These are phyloP conservation scores for Orycteropus afer DNA, from an alignment of 2,113 vertebrate species.

Conservation along the genomic window DNA sequence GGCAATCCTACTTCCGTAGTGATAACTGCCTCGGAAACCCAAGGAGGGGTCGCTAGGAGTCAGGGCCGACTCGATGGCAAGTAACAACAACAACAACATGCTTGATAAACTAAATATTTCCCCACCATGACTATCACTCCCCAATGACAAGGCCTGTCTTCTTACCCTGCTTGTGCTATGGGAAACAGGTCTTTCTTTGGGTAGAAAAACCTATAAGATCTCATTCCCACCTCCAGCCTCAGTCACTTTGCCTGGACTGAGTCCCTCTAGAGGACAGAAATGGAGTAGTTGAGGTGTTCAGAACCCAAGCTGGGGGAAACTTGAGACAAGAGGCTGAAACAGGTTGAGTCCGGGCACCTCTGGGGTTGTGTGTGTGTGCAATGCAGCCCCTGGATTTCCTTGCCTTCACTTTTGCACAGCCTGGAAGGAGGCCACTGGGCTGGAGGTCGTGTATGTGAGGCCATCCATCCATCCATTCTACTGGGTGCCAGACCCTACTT, in stretches of 20 bases:
- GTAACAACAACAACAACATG: too few relatives aligned
- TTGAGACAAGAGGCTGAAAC: neutral
- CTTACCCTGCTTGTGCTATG: neutral
- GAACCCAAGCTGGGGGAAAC: neutral
- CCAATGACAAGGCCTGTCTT: neutral
- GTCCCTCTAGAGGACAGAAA: neutral
- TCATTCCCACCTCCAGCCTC: neutral
- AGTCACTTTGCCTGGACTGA: neutral
- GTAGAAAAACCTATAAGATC: neutral
- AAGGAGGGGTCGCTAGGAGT: too few relatives aligned
- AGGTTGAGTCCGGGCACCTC: neutral
- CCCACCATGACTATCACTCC: neutral
- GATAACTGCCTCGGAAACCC: too few relatives aligned
- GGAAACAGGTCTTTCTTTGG: neutral
- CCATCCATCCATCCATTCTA: neutral
- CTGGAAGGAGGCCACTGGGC: neutral
- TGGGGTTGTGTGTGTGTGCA: neutral
- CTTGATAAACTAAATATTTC: neutral
- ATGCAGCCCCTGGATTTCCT: neutral
- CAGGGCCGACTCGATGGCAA: too few relatives aligned
- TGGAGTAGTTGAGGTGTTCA: neutral
- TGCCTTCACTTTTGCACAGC: neutral
- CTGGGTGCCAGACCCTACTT: neutral
- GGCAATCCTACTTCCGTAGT: too few relatives aligned
- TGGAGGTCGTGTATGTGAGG: neutral